A percentile compares a stretch with the other conserved stretches of the same genome.
Conservation (phyloP, 2,113 vertebrate species). For the Hyperopisus bebe region DNA sequence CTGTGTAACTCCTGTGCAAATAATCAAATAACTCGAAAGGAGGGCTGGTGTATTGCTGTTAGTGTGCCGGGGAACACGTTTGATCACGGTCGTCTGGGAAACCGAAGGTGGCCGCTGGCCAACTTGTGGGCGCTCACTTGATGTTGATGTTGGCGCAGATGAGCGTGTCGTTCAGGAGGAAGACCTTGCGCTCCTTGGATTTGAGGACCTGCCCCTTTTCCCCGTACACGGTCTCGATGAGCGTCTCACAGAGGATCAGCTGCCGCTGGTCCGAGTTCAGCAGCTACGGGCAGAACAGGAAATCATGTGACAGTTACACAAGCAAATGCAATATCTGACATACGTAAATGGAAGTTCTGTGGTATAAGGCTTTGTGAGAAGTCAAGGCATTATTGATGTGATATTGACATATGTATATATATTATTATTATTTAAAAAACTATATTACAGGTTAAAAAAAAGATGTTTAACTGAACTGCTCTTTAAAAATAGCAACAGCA, state of each 20-base stretch:
- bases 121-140: slow-evolving; percentile 59
- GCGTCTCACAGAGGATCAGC: slow-evolving; percentile 76
- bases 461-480: neutral
- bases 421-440: neutral
- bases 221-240: slow-evolving; percentile 78
- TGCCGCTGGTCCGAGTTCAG: slow-evolving; percentile 73
- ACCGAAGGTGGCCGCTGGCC: neutral
- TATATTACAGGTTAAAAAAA: neutral
- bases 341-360: neutral
- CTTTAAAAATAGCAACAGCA: neutral
- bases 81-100: too few species aligned
- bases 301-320: neutral
- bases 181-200: slow-evolving; percentile 81
- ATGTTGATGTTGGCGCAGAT: slow-evolving; percentile 84
- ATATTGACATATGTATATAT: neutral
- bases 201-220: slow-evolving; percentile 85
- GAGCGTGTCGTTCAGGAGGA: slow-evolving; percentile 78
- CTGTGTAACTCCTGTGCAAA: neutral
- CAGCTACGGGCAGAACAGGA: slow-evolving; percentile 52
- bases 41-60: neutral
- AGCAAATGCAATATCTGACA: neutral
- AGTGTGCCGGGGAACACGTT: neutral
- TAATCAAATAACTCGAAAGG: neutral
- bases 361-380: neutral
- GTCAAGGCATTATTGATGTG: neutral